Evolutionary conservation across 1,140 invertebrate genomes (phyloP).

Genomic region (Sitobion miscanthi): DNA sequence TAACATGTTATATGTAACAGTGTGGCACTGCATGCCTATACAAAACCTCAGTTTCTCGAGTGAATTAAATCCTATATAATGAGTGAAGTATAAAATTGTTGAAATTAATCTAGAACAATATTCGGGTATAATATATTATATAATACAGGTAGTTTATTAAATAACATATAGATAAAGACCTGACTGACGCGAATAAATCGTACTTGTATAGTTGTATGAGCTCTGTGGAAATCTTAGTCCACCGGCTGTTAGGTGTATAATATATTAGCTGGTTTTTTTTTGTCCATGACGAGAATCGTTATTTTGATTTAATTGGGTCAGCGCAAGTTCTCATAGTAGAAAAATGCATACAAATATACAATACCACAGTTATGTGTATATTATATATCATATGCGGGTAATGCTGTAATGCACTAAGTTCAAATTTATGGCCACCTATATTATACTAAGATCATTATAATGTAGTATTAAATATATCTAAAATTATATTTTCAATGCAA

Average conservation of each 20-base stretch:
- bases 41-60: not conserved
- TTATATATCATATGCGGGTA: too few species aligned
- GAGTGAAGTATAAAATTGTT: not conserved
- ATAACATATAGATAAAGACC: not conserved
- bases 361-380: too few species aligned
- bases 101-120: not conserved
- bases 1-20: not conserved
- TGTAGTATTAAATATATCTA: too few species aligned
- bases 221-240: not conserved
- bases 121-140: not conserved
- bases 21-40: too few species aligned
- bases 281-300: too few species aligned
- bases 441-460: not conserved
- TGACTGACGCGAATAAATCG: not conserved
- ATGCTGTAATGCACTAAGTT: not conserved
- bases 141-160: not conserved
- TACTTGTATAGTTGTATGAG: not conserved
- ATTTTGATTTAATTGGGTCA: too few species aligned
- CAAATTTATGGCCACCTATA: too few species aligned
- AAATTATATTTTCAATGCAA: not conserved
- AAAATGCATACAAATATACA: too few species aligned
- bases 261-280: not conserved
- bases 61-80: not conserved
- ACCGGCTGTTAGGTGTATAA: not conserved
- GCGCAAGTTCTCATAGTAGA: too few species aligned